Percentiles rank a stretch among this genome's conserved stretches.
These are phyloP conservation scores for Prinia subflava DNA, from an alignment of 2,113 vertebrate species.

Conservation along the genomic window DNA sequence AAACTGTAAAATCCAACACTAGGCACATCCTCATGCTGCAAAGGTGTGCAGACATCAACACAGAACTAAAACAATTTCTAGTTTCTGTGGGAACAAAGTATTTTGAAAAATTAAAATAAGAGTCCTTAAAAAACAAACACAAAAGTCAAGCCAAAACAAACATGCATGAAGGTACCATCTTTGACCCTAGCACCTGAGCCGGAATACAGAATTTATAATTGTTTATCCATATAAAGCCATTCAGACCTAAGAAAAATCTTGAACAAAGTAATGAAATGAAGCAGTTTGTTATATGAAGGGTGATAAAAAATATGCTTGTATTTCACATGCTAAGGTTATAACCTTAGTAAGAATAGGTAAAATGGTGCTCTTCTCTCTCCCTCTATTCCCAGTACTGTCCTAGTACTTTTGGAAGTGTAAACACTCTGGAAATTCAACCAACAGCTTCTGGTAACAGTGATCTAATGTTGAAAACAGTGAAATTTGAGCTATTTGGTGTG, in stretches of 20 bases:
- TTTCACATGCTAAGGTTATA: not conserved
- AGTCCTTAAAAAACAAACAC: not conserved
- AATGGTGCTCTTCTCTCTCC: not conserved
- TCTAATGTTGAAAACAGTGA: not conserved
- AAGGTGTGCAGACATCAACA: not conserved
- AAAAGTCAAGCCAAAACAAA: not conserved
- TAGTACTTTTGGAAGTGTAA: not conserved
- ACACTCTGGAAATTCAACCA: not conserved
- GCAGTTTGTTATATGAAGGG: not conserved
- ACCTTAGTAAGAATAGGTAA: not conserved
- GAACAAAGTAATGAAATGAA: not conserved
- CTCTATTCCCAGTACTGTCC: not conserved
- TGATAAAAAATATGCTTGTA: not conserved
- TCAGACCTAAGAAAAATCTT: not conserved
- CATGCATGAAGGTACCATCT: not conserved
- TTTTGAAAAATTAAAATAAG: not conserved
- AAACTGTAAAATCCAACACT: not conserved
- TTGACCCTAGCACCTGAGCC: not conserved
- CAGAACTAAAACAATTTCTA: not conserved
- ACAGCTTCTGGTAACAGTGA: not conserved
- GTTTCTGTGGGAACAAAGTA: not conserved
- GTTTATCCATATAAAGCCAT: not conserved
- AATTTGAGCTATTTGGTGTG: not conserved
- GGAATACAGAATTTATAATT: not conserved
- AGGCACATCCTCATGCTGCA: not conserved